Conservation (phyloP, 2,888 invertebrate species). For the Brachynemurus nebulosus region DNA sequence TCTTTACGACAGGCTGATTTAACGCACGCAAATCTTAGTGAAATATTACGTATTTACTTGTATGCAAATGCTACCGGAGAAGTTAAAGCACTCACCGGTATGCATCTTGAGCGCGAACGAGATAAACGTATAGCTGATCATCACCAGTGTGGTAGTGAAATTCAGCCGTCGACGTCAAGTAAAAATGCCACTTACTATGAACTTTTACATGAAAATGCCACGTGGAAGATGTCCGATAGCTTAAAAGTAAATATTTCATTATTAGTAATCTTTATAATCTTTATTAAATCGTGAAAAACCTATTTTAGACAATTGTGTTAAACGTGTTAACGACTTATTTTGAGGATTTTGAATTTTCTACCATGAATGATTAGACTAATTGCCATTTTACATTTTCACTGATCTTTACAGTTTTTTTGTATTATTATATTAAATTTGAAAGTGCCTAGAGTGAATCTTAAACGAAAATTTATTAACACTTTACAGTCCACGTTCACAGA, state of each 20-base stretch:
- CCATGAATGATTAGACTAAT: no score
- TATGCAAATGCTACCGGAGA: slow-evolving; percentile 82
- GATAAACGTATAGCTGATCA: slow-evolving; percentile 72
- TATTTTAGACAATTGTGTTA: no score
- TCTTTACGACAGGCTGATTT: slow-evolving; percentile 80
- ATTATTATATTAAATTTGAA: no score
- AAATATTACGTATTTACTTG: slow-evolving; percentile 81
- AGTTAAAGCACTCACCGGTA: slow-evolving; percentile 60
- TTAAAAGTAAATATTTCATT: slow-evolving; percentile 34
- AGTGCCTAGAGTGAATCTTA: no score
- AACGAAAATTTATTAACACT: no score
- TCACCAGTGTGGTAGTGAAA: slow-evolving; percentile 59
- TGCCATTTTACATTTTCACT: no score
- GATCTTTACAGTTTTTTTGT: no score
- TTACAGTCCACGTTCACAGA: no score
- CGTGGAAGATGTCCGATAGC: slow-evolving; percentile 66
- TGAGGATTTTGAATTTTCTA: no score
- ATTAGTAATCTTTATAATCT: no score
- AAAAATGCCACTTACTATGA: slow-evolving; percentile 73
- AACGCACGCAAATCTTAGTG: slow-evolving; percentile 81
- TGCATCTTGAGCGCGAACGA: slow-evolving; percentile 69
- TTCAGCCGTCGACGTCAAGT: slow-evolving; percentile 46
- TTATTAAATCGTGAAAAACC: no score
- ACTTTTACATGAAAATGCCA: slow-evolving; percentile 57
- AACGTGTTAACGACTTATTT: no score